phyloP scores from a whole-genome alignment of 2,888 invertebrate genomes.

The Chrysina gloriosa region DNA sequence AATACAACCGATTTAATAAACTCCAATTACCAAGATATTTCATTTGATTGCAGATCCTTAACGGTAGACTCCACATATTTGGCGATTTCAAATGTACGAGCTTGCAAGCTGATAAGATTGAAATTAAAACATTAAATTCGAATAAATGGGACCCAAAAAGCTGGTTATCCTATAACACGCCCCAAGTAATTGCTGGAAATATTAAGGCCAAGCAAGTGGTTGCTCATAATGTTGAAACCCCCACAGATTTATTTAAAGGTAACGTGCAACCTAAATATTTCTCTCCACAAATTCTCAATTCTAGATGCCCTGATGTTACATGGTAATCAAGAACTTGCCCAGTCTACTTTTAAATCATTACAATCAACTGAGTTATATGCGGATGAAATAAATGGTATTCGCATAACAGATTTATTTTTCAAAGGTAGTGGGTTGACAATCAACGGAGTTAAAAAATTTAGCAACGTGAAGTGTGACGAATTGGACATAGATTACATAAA shows the following conservation, averaged over 20 bases:
- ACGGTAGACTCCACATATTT: constrained; percentile 50
- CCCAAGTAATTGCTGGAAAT: constrained; percentile 55
- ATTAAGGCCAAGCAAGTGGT: constrained; percentile 48
- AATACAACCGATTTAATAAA: too few relatives aligned
- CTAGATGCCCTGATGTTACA: constrained; percentile 51
- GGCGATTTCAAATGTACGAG: constrained; percentile 47
- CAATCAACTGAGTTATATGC: constrained; percentile 49
- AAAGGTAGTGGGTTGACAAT: constrained; percentile 50
- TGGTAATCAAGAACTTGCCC: constrained; percentile 48
- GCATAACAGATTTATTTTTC: constrained; percentile 54
- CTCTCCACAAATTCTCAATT: constrained; percentile 32
- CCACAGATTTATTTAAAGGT: constrained; percentile 52
- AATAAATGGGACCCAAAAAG: constrained; percentile 53
- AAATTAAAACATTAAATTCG: constrained; percentile 52
- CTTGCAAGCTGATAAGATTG: constrained; percentile 49
- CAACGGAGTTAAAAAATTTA: constrained; percentile 55
- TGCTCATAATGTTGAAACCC: constrained; percentile 47
- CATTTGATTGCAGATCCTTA: constrained; percentile 48
- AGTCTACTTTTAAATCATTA: constrained; percentile 50
- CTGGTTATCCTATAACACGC: constrained; percentile 55
- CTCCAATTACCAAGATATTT: too few relatives aligned
- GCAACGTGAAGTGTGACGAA: constrained; percentile 47
- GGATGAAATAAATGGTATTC: constrained; percentile 53
- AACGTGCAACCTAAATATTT: constrained; percentile 4
- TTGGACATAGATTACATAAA: constrained; percentile 48